These are phyloP conservation scores for Quadroppia sp. DNA, from an alignment of 2,888 invertebrate species.

Conservation along the genomic window DNA sequence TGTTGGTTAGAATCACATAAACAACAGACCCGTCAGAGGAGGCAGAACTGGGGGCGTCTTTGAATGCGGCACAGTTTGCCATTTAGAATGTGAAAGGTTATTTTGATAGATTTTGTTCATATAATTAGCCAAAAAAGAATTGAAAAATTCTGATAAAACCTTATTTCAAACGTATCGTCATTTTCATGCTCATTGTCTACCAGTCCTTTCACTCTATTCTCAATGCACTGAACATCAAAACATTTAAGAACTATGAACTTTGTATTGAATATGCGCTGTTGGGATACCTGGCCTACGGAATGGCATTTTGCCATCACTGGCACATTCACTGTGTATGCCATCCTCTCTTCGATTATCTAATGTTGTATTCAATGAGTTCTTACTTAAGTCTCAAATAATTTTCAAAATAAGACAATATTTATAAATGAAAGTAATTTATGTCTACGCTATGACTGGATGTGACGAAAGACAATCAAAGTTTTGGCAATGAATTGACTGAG, in stretches of 20 bases:
- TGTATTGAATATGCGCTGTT: conserved; percentile 1
- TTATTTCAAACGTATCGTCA: not conserved
- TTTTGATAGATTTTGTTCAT: too few relatives aligned
- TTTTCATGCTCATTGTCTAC: not conserved
- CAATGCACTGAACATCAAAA: not conserved
- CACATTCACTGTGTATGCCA: not conserved
- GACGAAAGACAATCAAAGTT: too few relatives aligned
- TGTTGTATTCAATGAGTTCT: too few relatives aligned
- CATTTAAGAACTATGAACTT: conserved; percentile 7
- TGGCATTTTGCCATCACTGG: not conserved
- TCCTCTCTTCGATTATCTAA: not conserved
- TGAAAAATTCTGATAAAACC: not conserved
- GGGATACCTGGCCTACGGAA: not conserved
- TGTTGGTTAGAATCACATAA: not conserved
- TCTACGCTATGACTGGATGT: too few relatives aligned
- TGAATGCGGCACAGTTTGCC: conserved; percentile 50
- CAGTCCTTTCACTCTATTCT: not conserved
- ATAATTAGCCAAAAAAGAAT: too few relatives aligned
- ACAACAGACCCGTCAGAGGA: conserved; percentile 76
- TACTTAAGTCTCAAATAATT: too few relatives aligned
- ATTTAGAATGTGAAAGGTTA: not conserved
- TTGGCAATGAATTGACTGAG: too few relatives aligned
- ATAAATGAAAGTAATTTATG: too few relatives aligned
- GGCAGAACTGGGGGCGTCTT: conserved; percentile 79
- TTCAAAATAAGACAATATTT: too few relatives aligned